A percentile compares a stretch with the other conserved stretches of the same genome.
Conservation (phyloP, 1,140 invertebrate species). For the Protaetia brevitarsis region DNA sequence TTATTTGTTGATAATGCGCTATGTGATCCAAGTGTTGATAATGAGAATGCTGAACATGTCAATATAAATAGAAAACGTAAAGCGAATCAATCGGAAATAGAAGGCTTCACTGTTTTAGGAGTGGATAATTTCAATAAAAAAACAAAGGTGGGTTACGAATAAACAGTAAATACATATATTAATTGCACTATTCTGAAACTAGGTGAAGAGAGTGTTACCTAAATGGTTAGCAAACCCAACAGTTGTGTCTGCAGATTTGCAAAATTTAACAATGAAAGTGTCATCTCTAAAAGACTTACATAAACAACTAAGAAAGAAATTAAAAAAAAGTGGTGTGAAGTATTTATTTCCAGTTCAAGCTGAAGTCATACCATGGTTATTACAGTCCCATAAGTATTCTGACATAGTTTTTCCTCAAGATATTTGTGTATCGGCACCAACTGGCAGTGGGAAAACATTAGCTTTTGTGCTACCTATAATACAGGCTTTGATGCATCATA, state of each 20-base stretch:
- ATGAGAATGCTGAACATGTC: slow-evolving; percentile 1
- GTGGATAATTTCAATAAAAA: slow-evolving; percentile 34
- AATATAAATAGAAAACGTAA: slow-evolving; percentile 30
- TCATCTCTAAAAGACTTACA: slow-evolving; percentile 62
- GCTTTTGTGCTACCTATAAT: slow-evolving; percentile 92
- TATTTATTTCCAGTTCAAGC: slow-evolving; percentile 88
- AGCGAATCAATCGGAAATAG: slow-evolving; percentile 27
- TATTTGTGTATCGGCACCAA: slow-evolving; percentile 95
- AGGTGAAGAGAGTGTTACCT: slow-evolving; percentile 66
- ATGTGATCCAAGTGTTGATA: not conserved
- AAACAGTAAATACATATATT: not conserved
- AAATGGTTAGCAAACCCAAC: slow-evolving; percentile 82
- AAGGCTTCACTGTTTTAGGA: slow-evolving; percentile 44
- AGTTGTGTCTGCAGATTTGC: slow-evolving; percentile 69
- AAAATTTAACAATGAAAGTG: slow-evolving; percentile 57
- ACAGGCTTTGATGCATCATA: slow-evolving; percentile 60
- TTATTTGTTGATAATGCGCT: not conserved
- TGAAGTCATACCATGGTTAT: slow-evolving; percentile 76
- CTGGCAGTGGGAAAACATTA: slow-evolving; percentile 96
- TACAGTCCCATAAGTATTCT: slow-evolving; percentile 60
- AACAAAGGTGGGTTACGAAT: slow-evolving; percentile 33
- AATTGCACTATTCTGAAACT: slow-evolving; percentile 21
- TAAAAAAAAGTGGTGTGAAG: slow-evolving; percentile 70
- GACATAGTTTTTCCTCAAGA: slow-evolving; percentile 71
- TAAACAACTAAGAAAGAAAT: slow-evolving; percentile 57